Evolutionary conservation across 2,113 vertebrate species (phyloP), one percentile per base, ranked within the genome.

Genomic region (Thamnophis sirtalis): DNA sequence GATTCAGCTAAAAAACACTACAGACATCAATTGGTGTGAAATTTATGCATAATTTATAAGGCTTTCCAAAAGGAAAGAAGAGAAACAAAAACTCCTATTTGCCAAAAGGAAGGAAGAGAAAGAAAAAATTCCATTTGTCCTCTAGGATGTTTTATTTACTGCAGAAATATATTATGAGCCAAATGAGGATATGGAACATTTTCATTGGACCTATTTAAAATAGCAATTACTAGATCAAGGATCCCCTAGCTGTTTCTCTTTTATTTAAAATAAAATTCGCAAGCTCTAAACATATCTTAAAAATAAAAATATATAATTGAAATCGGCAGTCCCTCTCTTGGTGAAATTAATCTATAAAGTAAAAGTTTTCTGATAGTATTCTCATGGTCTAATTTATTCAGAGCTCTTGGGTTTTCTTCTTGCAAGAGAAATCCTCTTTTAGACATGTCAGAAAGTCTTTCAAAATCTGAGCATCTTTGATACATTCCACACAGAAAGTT

Each of bases 11-110:
- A 26, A n/a, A n/a, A 55, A 80, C 15, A 43, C 33, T 5, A 1
- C 9, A 88, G 60, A 49, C 91, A 95, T 95, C 95, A 93, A 86
- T 60, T 95, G 85, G 60, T 93, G 89, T 73, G 19, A 92, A 88
- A 54, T 53, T 3, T 87, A 89, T 94, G 91, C 93, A 93, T 13
- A 26, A 86, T 11, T 53, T 38, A 95, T 92, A 26, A 94, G 93
- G 48, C 28, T 91, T 53, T 50, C 19, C 10, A 50, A 5, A 53
- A 73, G 60, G 60, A 33, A 54, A 33, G 21, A 28, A 84, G n/a
- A 87, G 19, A 10, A 38, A 15, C 8, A n/a, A 9, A 21, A 56
- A 24, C 3, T 38, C 15, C 38, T 38, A 11, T 54, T 38, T 43
- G 38, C 17, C 10, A 50, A 5, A 53, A 73, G 60, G 60, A 38